Conservation (phyloP, 2,113 vertebrate genomes). For the Callorhinus ursinus region DNA sequence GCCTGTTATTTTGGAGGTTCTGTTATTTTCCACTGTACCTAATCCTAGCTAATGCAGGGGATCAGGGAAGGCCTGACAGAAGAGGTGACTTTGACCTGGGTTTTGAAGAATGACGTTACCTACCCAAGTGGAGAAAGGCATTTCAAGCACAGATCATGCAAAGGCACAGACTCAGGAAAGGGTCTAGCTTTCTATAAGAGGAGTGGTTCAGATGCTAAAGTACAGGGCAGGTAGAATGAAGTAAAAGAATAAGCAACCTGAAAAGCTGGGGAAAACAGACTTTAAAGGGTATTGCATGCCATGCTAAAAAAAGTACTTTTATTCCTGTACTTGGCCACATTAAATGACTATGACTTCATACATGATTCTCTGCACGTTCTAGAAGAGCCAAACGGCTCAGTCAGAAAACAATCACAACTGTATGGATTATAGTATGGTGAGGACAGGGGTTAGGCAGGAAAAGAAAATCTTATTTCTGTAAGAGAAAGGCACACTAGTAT, state of each 20-base stretch:
- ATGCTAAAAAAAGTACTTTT: neutral
- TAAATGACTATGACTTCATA: neutral
- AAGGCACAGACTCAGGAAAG: neutral
- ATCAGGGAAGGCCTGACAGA: neutral
- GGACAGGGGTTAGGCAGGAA: neutral
- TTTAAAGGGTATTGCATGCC: neutral
- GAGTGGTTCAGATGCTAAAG: neutral
- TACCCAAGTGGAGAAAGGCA: neutral
- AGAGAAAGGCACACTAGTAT: neutral
- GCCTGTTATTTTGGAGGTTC: neutral
- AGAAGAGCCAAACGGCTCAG: neutral
- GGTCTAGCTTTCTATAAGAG: neutral
- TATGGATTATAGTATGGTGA: neutral
- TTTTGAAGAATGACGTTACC: neutral
- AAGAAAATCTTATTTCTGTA: neutral
- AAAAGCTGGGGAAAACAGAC: neutral
- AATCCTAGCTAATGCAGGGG: neutral
- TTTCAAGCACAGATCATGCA: neutral
- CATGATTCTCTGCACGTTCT: neutral
- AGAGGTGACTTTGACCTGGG: neutral
- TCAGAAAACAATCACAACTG: slow-evolving; percentile 3
- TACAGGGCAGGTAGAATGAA: neutral
- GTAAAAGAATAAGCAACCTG: neutral
- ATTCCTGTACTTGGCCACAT: neutral
- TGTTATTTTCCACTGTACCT: neutral